Evolutionary conservation across 2,113 vertebrate genomes (phyloP).

Genomic region (Labeo catla): DNA sequence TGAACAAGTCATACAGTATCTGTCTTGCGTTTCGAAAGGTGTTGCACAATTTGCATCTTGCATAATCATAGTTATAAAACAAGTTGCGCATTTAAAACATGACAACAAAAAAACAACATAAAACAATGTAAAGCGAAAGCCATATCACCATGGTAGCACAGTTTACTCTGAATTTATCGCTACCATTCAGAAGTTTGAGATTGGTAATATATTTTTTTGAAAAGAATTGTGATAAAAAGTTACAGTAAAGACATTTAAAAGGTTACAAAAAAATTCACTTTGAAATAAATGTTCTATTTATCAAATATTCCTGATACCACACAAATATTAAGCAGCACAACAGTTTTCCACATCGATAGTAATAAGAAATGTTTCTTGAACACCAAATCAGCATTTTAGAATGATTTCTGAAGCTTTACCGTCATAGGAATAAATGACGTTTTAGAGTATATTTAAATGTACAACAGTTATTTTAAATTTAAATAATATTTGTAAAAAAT

Average conservation of each 20-base stretch:
- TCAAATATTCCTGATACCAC: not conserved
- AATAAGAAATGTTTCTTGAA: not conserved
- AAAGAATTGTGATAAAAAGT: not conserved
- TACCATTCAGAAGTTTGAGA: not conserved
- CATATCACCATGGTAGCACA: not conserved
- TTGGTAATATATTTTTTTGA: not conserved
- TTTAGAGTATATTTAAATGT: no score
- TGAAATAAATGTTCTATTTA: not conserved
- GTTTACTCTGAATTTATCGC: not conserved
- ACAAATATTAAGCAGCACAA: not conserved
- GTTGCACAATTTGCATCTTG: not conserved
- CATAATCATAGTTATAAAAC: constrained; percentile 1
- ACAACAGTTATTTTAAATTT: not conserved
- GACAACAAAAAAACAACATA: not conserved
- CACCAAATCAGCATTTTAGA: not conserved
- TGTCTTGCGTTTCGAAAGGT: not conserved
- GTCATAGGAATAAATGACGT: no score
- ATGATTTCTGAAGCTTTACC: not conserved
- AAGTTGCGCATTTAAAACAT: not conserved
- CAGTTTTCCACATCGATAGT: not conserved
- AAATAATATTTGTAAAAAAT: not conserved
- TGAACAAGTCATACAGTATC: not conserved
- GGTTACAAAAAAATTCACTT: not conserved
- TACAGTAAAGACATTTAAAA: not conserved
- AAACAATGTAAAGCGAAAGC: not conserved